A percentile compares a stretch with the other conserved stretches of the same genome.
Conservation (phyloP, 2,888 invertebrate species). For the Orthosia incerta region DNA sequence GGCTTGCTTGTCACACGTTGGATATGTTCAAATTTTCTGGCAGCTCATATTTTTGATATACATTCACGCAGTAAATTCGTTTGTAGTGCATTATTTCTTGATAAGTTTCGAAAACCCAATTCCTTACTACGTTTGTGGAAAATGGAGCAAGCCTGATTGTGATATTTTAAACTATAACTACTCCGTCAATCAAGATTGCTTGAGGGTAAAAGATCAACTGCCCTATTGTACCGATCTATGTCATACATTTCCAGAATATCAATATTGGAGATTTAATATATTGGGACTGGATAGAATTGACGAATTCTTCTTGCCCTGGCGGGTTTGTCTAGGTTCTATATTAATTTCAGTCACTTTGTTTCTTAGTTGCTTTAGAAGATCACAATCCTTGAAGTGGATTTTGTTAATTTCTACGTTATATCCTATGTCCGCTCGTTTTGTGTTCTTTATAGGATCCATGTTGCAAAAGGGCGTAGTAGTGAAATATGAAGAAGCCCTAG, state of each 20-base stretch:
- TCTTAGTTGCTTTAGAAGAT: conserved; percentile 77
- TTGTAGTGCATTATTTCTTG: conserved; percentile 82
- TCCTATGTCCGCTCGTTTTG: conserved; percentile 73
- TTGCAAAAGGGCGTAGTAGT: conserved; percentile 82
- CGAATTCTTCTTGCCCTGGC: conserved; percentile 77
- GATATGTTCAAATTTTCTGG: conserved; percentile 78
- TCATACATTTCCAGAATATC: conserved; percentile 82
- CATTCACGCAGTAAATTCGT: conserved; percentile 76
- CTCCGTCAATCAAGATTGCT: conserved; percentile 81
- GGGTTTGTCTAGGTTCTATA: conserved; percentile 79
- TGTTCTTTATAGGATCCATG: conserved; percentile 82
- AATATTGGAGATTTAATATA: conserved; percentile 79
- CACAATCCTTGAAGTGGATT: conserved; percentile 73
- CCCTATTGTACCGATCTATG: conserved; percentile 75
- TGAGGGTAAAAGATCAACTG: conserved; percentile 64
- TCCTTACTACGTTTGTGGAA: conserved; percentile 81
- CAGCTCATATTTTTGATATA: conserved; percentile 75
- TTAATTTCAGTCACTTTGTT: conserved; percentile 71
- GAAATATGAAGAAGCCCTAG: conserved; percentile 77
- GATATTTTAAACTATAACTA: conserved; percentile 77
- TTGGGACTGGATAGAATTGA: conserved; percentile 54
- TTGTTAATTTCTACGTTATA: conserved; percentile 69
- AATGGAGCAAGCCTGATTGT: conserved; percentile 76
- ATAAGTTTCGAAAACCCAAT: conserved; percentile 83
- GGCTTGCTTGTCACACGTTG: conserved; percentile 80